Evolutionary conservation across 35 echinoderm and acorn worm genomes (phyloP).

Genomic region (Ophiothrix spiculata): DNA sequence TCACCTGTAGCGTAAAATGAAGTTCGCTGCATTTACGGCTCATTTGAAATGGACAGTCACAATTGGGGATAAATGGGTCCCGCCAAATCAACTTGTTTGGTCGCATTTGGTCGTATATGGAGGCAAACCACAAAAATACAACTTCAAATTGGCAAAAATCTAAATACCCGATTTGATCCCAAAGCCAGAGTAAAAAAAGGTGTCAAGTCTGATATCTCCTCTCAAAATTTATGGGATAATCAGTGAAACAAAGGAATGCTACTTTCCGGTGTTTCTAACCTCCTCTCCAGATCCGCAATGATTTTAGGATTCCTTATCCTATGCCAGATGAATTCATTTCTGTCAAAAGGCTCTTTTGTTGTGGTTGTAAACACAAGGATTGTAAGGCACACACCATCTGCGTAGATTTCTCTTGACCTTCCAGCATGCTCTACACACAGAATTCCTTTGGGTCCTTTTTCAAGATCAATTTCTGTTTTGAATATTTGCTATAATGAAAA

Average conservation of each 20-base stretch:
- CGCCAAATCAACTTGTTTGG: too few species aligned
- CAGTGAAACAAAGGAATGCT: not conserved
- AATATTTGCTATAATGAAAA: not conserved
- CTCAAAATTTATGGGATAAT: too few species aligned
- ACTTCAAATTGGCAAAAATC: too few species aligned
- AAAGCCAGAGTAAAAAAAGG: too few species aligned
- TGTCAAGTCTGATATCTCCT: too few species aligned
- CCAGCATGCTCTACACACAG: not conserved
- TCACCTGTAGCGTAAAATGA: too few species aligned
- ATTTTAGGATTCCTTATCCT: not conserved
- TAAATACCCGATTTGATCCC: too few species aligned
- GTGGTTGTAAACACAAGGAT: not conserved
- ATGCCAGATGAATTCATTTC: not conserved
- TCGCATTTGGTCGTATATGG: too few species aligned
- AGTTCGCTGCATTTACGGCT: too few species aligned
- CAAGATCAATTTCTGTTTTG: not conserved
- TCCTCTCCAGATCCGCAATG: not conserved
- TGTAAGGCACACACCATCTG: not conserved
- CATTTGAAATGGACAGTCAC: too few species aligned
- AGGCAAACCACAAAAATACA: too few species aligned
- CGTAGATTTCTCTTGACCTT: not conserved
- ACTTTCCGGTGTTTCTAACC: not conserved
- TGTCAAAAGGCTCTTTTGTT: not conserved
- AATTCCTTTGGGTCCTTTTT: not conserved
- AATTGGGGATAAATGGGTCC: too few species aligned